These are phyloP conservation scores for Dynastes tityus DNA, from an alignment of 2,888 invertebrate species.

Conservation along the genomic window DNA sequence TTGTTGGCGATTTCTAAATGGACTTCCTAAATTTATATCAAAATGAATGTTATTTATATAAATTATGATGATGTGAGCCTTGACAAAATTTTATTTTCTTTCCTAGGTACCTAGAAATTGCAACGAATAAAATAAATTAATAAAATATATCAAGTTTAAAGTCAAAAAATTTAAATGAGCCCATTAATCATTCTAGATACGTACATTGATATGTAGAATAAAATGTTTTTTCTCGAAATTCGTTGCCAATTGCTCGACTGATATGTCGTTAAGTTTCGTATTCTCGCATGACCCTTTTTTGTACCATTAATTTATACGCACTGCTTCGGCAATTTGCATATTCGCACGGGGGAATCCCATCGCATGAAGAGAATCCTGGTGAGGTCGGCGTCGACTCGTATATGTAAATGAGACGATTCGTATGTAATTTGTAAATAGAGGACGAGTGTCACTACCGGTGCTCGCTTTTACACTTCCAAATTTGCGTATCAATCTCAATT, in stretches of 20 bases:
- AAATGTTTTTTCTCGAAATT: too few relatives aligned
- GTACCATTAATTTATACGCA: constrained; percentile 5
- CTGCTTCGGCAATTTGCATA: constrained; percentile 28
- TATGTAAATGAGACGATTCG: constrained; percentile 56
- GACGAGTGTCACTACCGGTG: neutral
- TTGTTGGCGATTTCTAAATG: too few relatives aligned
- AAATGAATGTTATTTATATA: too few relatives aligned
- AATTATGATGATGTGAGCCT: too few relatives aligned
- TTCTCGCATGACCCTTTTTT: neutral
- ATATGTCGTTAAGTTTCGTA: neutral
- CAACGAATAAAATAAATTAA: too few relatives aligned
- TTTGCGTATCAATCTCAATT: constrained; percentile 57
- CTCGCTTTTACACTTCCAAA: constrained; percentile 48
- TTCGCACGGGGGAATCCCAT: neutral
- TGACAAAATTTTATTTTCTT: too few relatives aligned
- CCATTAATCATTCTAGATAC: neutral
- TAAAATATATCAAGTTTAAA: too few relatives aligned
- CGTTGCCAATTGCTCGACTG: too few relatives aligned
- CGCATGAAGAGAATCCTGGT: neutral
- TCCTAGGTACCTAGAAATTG: too few relatives aligned
- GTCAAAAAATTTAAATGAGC: neutral
- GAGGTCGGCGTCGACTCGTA: neutral
- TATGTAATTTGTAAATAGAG: constrained; percentile 57
- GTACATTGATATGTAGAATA: neutral
- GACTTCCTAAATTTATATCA: too few relatives aligned